These are phyloP conservation scores for Eristalis tenax DNA, from an alignment of 2,888 invertebrate genomes.

Conservation along the genomic window DNA sequence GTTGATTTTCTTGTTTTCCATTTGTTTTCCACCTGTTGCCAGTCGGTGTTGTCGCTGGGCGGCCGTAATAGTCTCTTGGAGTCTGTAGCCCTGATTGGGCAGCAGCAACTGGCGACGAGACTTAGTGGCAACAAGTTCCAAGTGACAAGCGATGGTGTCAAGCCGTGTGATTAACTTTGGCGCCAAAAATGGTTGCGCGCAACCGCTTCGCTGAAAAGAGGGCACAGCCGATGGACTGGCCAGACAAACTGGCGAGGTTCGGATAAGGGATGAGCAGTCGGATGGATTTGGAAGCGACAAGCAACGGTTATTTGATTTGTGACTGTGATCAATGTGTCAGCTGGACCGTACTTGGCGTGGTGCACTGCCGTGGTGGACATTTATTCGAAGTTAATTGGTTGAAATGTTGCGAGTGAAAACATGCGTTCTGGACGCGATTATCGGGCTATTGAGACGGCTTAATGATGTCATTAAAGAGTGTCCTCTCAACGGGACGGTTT, in stretches of 20 bases:
- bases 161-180: constrained; percentile 34
- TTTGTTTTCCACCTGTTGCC: constrained; percentile 43
- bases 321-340: constrained; percentile 55
- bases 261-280: constrained; percentile 63
- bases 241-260: constrained; percentile 52
- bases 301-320: constrained; percentile 61
- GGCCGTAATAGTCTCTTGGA: constrained; percentile 61
- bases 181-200: constrained; percentile 52
- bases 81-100: constrained; percentile 57
- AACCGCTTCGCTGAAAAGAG: constrained; percentile 57
- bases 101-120: background rate
- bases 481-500: constrained; percentile 26
- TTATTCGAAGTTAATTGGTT: constrained; percentile 65
- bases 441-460: background rate
- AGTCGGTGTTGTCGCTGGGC: constrained; percentile 9
- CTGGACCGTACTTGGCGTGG: constrained; percentile 33
- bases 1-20: constrained; percentile 64
- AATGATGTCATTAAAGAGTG: constrained; percentile 34
- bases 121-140: constrained; percentile 2
- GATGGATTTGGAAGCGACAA: constrained; percentile 53
- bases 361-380: constrained; percentile 18
- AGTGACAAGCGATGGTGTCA: constrained; percentile 49
- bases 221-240: constrained; percentile 24
- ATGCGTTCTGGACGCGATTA: constrained; percentile 19
- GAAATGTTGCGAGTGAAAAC: constrained; percentile 41